These are phyloP conservation scores for Zoanthus sansibaricus DNA, from an alignment of 92 coral and sea anemone species.

Conservation along the genomic window DNA sequence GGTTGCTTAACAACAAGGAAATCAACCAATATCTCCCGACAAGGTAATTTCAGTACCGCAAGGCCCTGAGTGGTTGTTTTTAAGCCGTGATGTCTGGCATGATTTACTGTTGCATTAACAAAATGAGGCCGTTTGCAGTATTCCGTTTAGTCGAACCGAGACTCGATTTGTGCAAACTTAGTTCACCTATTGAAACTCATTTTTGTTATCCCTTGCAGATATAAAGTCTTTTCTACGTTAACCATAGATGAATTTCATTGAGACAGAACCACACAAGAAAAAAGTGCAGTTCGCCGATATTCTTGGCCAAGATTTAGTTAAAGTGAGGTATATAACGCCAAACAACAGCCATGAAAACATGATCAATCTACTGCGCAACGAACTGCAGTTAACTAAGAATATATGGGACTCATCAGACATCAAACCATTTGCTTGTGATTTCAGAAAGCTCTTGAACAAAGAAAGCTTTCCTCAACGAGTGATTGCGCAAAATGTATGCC, in stretches of 20 bases:
- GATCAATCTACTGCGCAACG: neutral
- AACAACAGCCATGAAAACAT: conserved; percentile 87
- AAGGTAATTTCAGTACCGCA: neutral
- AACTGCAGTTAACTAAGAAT: neutral
- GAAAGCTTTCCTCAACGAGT: conserved; percentile 65
- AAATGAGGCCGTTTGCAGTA: neutral
- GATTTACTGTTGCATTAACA: neutral
- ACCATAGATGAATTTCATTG: conserved; percentile 14
- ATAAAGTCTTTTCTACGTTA: neutral
- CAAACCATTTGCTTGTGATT: conserved; percentile 41
- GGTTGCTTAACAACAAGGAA: neutral
- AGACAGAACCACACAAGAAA: conserved; percentile 47
- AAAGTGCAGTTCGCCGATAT: conserved; percentile 95
- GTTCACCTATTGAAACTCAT: neutral
- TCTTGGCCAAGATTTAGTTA: conserved; percentile 87
- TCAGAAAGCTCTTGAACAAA: conserved; percentile 73
- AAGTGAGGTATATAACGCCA: conserved; percentile 88
- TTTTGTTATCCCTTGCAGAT: neutral
- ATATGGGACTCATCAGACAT: neutral
- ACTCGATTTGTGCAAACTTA: neutral
- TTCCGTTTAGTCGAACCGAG: neutral
- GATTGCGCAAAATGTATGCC: conserved; percentile 71
- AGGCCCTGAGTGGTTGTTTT: neutral
- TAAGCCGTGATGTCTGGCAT: neutral
- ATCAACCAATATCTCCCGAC: neutral